A percentile compares a stretch with the other conserved stretches of the same genome.
These are phyloP conservation scores for Tortrix viridana DNA, from an alignment of 2,888 invertebrate species.

Conservation along the genomic window DNA sequence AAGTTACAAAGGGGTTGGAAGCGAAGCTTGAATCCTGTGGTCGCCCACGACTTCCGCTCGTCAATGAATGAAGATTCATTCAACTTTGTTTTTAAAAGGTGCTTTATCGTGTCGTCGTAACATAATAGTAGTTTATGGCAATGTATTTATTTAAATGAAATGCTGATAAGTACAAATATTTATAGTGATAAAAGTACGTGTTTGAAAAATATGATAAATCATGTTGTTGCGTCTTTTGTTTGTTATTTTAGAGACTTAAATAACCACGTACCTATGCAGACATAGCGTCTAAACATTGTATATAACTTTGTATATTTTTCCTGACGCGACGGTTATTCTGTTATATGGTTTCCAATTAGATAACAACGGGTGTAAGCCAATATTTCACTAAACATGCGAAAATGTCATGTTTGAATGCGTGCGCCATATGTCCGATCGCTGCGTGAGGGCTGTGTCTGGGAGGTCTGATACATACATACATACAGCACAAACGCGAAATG, in stretches of 20 bases:
- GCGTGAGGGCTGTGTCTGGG: conserved; percentile 30
- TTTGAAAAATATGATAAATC: too few species aligned
- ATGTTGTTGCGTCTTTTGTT: too few species aligned
- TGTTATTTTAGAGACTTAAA: too few species aligned
- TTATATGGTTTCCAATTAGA: conserved; percentile 13
- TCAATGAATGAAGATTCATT: conserved; percentile 24
- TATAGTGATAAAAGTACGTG: too few species aligned
- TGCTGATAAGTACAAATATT: too few species aligned
- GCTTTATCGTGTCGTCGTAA: conserved; percentile 28
- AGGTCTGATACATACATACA: conserved; percentile 29
- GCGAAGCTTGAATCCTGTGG: conserved; percentile 46
- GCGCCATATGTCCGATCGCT: conserved; percentile 31
- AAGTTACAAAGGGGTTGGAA: conserved; percentile 31
- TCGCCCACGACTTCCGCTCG: conserved; percentile 41
- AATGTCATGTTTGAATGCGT: conserved; percentile 39
- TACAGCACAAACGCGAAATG: conserved; percentile 11
- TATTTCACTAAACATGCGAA: conserved; percentile 42
- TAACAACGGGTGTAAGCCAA: conserved; percentile 36
- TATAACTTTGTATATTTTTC: too few species aligned
- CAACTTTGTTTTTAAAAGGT: conserved; percentile 34
- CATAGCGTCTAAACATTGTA: too few species aligned
- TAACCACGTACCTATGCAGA: too few species aligned
- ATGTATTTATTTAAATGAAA: too few species aligned
- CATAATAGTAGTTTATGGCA: too few species aligned
- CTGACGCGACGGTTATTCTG: neutral